Base-by-base conservation (phyloP, 2,797 vertebrate species). In the Hapalemur alaotrensis region DNA sequence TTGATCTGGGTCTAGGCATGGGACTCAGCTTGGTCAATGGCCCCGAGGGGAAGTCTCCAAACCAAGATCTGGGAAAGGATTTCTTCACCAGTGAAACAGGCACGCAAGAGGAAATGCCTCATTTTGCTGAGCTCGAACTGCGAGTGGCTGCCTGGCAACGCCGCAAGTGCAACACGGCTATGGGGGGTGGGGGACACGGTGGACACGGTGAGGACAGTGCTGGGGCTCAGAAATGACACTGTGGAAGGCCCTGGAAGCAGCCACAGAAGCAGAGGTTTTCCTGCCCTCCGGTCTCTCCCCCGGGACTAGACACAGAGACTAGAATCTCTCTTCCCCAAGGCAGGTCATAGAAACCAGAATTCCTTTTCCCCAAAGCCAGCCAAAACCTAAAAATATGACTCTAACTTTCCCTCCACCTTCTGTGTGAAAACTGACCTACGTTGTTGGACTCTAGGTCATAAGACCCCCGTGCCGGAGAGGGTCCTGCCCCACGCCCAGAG, bases 121-220 rank as follows among this genome's bases (percentile, higher is more conserved):
- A 2, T 88, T 30, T 61, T 72, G 30, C 43, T 20, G 28, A 78
- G 43, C 2, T 48, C 13, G 28, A 85, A 54, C 2, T 48, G 22
- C 14, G 1, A 10, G 7, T 13, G 63, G 32, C 15, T 69, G 30
- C 17, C 41, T 79, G 61, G 75, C 82, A 89, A 65, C 1, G 13
- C 14, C 46, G 22, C 20, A 15, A 18, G 14, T 9, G 12, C 30
- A 10, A 2, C 1, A 3, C 59, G 72, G 35, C 73, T 0, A 0
- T 30, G 28, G 4, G 35, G 5, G 2, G 7, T 4, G 30, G 61
- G 32, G 43, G 22, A 38, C 4, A 8, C 4, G 46, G 57, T 6
- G 10, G 63, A 3, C 3, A 13, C 6, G 32, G 23, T 15, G n/a
- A 87, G 22, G 30, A 6, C 6, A 8, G 43, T 32, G 30, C 20